These are phyloP conservation scores for Mastomys natalensis DNA, from an alignment of 2,113 vertebrate genomes.

Conservation along the genomic window DNA sequence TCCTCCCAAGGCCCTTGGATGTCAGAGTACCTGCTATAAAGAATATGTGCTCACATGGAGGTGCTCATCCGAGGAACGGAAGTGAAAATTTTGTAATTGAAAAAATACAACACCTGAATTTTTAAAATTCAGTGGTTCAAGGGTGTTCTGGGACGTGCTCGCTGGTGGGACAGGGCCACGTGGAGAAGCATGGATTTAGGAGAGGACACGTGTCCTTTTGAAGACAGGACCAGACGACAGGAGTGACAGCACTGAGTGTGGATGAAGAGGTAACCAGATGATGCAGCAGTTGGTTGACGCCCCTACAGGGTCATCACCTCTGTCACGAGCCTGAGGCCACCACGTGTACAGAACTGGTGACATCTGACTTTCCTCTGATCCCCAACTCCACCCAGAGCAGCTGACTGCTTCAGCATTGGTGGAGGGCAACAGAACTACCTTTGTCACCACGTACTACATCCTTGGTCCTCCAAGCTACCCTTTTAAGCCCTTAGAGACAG, in stretches of 20 bases:
- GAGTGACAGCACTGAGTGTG: accelerated
- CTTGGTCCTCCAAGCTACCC: neutral
- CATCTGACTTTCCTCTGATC: neutral
- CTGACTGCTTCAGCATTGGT: neutral
- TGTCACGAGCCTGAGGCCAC: neutral
- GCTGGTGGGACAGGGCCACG: accelerated
- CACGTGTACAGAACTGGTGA: neutral
- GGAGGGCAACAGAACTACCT: neutral
- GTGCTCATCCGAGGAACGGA: neutral
- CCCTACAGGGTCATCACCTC: neutral
- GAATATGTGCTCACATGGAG: neutral
- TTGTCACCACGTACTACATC: accelerated
- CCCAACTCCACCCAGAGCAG: neutral
- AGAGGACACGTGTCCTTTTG: neutral
- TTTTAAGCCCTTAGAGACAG: neutral
- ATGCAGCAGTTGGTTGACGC: accelerated
- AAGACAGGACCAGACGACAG: neutral
- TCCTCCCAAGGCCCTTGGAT: neutral
- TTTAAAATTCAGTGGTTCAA: neutral
- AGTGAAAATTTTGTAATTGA: neutral
- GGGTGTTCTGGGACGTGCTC: neutral
- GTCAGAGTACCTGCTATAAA: no score
- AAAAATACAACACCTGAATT: neutral
- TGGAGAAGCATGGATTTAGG: no score
- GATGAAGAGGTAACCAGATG: neutral